Evolutionary conservation across 2,797 vertebrate genomes (phyloP), one percentile per base, ranked within the genome.

Genomic region (Kryptolebias ocellatus): DNA sequence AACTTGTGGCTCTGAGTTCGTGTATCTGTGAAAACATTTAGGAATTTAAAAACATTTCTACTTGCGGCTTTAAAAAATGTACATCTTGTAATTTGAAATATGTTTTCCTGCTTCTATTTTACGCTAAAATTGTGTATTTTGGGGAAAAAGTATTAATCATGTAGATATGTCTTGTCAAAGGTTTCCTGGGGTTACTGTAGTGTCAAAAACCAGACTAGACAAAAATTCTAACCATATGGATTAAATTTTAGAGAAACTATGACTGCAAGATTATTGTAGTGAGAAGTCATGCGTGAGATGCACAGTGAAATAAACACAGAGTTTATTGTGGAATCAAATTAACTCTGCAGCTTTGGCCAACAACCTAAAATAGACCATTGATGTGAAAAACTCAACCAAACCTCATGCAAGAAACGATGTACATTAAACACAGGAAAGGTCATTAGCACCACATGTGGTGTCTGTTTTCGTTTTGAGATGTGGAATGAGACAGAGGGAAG

Each of bases 301-400:
- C 74, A 71, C 72, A 75, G 79, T 75, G 81, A 88, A 87, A 88
- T 83, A 90, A 88, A 89, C 83, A 87, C 56, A 79, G 55, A 45
- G 14, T 31, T 11, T 52, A 82, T 56, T 72, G 58, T 42, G 55
- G 77, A 78, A 81, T 84, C 74, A 71, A 87, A 88, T 87, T 83
- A 85, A 81, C 74, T 81, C 70, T 59, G 65, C 77, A 64, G 67
- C 63, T 73, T 20, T 16, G 60, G 60, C 77, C 76, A 51, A 46
- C 82, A 78, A 88, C 83, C 64, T 67, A 82, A 86, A 90, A 83
- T 81, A 79, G 78, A 69, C 61, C 78, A 49, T 24, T 79, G 81
- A 52, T 69, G 67, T 39, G 52, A 76, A 78, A 72, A 81, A 42
- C 44, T 1, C 52, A 44, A 50, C 62, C 49, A 64, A 72, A 62